phyloP scores from a whole-genome alignment of 2,113 vertebrate species.

The Phycodurus eques region DNA sequence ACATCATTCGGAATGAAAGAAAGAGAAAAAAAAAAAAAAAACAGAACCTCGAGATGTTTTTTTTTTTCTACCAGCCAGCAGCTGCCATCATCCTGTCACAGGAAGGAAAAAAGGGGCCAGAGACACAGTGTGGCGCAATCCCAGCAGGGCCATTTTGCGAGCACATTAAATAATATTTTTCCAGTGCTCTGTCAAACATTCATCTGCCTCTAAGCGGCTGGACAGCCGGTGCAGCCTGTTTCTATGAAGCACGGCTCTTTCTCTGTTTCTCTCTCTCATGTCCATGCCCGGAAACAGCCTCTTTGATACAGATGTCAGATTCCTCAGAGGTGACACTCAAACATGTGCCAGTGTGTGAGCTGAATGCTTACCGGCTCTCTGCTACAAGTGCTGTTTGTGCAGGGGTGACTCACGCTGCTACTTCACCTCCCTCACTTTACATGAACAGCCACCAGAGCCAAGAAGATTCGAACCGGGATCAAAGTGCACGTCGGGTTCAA shows the following conservation, averaged over 20 bases:
- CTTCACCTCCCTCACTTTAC: constrained; percentile 50
- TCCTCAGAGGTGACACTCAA: constrained; percentile 61
- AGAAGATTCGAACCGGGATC: constrained; percentile 43
- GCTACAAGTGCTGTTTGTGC: constrained; percentile 1
- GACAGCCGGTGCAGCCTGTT: constrained; percentile 68
- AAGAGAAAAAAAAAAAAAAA: constrained; percentile 11
- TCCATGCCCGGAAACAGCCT: constrained; percentile 53
- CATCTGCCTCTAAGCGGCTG: constrained; percentile 70
- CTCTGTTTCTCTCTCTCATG: constrained; percentile 17
- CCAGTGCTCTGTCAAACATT: constrained; percentile 79
- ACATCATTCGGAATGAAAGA: constrained; percentile 38
- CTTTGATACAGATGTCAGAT: constrained; percentile 69
- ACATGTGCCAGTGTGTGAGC: constrained; percentile 40
- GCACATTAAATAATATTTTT: constrained; percentile 81
- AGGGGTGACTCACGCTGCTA: constrained; percentile 43
- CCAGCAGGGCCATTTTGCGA: constrained; percentile 73
- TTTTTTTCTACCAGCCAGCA: constrained; percentile 51
- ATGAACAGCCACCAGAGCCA: constrained; percentile 55
- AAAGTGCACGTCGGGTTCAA: constrained; percentile 58
- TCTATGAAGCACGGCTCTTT: constrained; percentile 60
- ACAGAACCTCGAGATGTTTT: constrained; percentile 12
- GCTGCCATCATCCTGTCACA: constrained; percentile 56
- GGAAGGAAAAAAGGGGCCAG: constrained; percentile 30
- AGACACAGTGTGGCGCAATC: constrained; percentile 65
- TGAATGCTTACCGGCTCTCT: constrained; percentile 53